Base-by-base conservation (phyloP, 2,888 invertebrate genomes). In the Ochropleura plecta region DNA sequence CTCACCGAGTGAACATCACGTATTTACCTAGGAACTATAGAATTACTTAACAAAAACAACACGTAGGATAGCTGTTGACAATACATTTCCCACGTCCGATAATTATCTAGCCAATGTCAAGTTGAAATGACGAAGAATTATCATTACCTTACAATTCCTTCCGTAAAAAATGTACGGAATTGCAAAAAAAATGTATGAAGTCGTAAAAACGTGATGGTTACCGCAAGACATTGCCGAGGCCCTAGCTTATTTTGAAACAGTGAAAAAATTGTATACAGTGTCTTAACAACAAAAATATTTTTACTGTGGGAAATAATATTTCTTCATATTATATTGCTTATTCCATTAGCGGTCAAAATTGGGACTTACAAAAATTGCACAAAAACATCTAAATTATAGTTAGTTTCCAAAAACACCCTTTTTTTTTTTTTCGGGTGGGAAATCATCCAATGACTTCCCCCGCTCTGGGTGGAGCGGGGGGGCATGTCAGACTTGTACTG, bases 71-170 rank as follows among this genome's bases (percentile, higher is more conserved):
- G 67, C n/a, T n/a, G n/a, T 76, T 65, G 67, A 81, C 79, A 79
- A 86, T 74, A 68, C 64, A 55, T 53, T 85, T 86, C 88, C 86
- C 86, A 86, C 86, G 88, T 76, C 70, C 64, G 51, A 55, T 66
- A 75, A 76, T 82, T 78, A 83, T 70, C 40, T 46, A 63, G 53
- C 77, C 85, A 85, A 85, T 86, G 85, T 85, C 87, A 85, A 84
- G 84, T 75, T 84, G 67, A 79, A 76, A 69, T 72, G 60, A 72
- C 76, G 60, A 71, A 69, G 65, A 59, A 63, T 64, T 66, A 40
- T 69, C 68, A 64, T 82, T 81, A 73, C 30, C 57, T 66, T 1
- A 67, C 68, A 70, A 85, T 70, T 70, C 48, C 67, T 82, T 73
- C 85, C 72, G 82, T 62, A 48, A 81, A 60, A 65, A 71, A 68